Percentiles rank a stretch among this genome's conserved stretches.
Conservation (phyloP, 2,797 vertebrate species). For the Anas acuta region DNA sequence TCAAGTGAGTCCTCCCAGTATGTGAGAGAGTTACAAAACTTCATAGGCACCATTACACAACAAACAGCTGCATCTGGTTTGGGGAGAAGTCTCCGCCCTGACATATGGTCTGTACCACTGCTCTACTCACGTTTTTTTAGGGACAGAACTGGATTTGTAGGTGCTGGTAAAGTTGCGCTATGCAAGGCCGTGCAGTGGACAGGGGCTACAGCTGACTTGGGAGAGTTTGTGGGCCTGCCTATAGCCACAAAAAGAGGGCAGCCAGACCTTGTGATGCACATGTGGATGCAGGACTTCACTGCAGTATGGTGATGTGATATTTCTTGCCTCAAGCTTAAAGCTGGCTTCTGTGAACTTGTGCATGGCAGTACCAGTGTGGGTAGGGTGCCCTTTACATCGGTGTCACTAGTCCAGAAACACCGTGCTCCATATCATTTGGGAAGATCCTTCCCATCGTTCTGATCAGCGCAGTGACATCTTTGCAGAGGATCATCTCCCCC, state of each 20-base stretch:
- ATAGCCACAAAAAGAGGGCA: not conserved
- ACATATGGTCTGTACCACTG: not conserved
- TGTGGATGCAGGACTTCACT: not conserved
- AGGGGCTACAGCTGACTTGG: not conserved
- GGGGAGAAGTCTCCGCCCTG: slow-evolving; percentile 37
- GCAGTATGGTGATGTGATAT: accelerated
- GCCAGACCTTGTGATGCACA: not conserved
- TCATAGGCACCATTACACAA: slow-evolving; percentile 36
- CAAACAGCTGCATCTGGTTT: slow-evolving; percentile 2
- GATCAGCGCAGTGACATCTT: not conserved
- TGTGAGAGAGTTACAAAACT: slow-evolving; percentile 35
- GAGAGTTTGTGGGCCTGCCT: not conserved
- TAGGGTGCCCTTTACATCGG: not conserved
- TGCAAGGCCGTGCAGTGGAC: accelerated
- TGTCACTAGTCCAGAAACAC: not conserved
- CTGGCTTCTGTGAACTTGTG: accelerated
- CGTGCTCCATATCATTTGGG: accelerated
- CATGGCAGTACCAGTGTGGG: not conserved
- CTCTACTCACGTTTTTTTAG: not conserved
- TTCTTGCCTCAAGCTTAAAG: not conserved
- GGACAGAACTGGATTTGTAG: slow-evolving; percentile 24
- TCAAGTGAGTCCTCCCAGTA: slow-evolving; percentile 32
- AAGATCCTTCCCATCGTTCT: not conserved
- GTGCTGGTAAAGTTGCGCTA: not conserved
- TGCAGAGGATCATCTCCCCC: not conserved